phyloP scores from a whole-genome alignment of 2,888 invertebrate species.

The Hirtodrosophila trivittata region DNA sequence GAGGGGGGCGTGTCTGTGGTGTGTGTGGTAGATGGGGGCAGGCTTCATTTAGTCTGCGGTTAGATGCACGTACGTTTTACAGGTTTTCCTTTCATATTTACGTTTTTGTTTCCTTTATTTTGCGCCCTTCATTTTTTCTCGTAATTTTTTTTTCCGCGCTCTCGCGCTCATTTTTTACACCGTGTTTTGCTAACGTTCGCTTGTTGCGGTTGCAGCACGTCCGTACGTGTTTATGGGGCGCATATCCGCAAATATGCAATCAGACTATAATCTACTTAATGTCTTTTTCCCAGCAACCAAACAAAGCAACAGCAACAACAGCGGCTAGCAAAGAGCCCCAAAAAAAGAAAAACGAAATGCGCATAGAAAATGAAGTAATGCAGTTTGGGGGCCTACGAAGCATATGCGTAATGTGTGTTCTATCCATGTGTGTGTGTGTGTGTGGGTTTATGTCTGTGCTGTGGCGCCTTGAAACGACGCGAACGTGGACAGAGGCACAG shows the following conservation, averaged over 20 bases:
- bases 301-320: constrained; percentile 30
- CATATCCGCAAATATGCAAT: constrained; percentile 80
- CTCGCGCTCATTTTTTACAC: constrained; percentile 38
- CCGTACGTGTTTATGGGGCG: constrained; percentile 79
- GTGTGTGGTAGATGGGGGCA: not conserved
- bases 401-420: constrained; percentile 34
- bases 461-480: constrained; percentile 40
- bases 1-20: too few relatives aligned
- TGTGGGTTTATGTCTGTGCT: constrained; percentile 13
- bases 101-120: constrained; percentile 11
- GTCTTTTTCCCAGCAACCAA: constrained; percentile 67
- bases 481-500: not conserved
- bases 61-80: constrained; percentile 78
- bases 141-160: constrained; percentile 28
- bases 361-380: constrained; percentile 73
- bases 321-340: constrained; percentile 15
- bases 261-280: constrained; percentile 79
- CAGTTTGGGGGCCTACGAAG: constrained; percentile 54
- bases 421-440: constrained; percentile 8
- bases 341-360: constrained; percentile 34
- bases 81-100: constrained; percentile 62
- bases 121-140: constrained; percentile 4
- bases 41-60: constrained; percentile 78
- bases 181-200: constrained; percentile 55
- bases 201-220: constrained; percentile 80